These are phyloP conservation scores for Drosophila rhopaloa DNA, from an alignment of 1,140 invertebrate genomes.

Conservation along the genomic window DNA sequence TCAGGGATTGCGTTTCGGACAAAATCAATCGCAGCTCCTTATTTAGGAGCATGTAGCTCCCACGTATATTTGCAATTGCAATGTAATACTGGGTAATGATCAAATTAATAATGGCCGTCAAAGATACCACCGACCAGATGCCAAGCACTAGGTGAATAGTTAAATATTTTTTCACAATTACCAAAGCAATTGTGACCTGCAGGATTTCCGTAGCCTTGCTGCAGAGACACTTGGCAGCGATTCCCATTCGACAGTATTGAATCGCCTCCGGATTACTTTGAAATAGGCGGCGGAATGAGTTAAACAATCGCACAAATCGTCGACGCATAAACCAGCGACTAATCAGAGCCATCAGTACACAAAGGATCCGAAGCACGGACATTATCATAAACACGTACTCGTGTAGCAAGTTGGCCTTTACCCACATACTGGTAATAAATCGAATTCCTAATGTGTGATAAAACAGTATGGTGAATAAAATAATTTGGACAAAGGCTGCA, in stretches of 20 bases:
- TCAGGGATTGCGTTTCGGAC: conserved; percentile 3
- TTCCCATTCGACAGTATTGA: conserved; percentile 13
- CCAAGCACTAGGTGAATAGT: neutral
- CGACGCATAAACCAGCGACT: conserved; percentile 42
- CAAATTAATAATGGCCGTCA: conserved; percentile 30
- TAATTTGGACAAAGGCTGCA: conserved; percentile 22
- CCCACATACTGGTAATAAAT: conserved; percentile 1
- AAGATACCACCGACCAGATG: neutral
- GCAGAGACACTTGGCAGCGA: conserved; percentile 19
- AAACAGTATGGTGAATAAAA: conserved; percentile 3
- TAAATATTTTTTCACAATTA: neutral
- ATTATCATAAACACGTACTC: conserved; percentile 31
- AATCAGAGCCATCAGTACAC: conserved; percentile 19
- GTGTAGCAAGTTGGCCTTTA: conserved; percentile 25
- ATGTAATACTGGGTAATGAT: conserved; percentile 50
- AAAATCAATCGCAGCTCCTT: conserved; percentile 26
- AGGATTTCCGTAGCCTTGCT: neutral
- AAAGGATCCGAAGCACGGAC: conserved; percentile 6
- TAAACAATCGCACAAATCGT: conserved; percentile 10
- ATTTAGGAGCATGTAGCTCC: conserved; percentile 38
- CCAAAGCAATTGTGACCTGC: conserved; percentile 1
- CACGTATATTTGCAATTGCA: conserved; percentile 28
- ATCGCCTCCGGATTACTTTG: conserved; percentile 24
- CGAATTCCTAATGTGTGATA: neutral
- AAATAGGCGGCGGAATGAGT: conserved; percentile 11